Base-by-base conservation (phyloP, 2,797 vertebrate species). In the Discoglossus pictus region DNA sequence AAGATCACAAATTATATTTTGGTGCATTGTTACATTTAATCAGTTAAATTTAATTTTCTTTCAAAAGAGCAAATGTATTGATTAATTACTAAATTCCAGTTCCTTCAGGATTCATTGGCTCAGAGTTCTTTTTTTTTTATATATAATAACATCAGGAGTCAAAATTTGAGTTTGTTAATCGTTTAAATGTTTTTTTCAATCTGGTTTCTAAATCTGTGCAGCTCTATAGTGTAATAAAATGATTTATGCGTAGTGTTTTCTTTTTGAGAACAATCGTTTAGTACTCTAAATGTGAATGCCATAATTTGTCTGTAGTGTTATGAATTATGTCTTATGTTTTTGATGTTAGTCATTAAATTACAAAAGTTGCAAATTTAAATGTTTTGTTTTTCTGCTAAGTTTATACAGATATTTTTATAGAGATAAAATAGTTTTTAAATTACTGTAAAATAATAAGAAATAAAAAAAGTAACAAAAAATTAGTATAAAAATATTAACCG, bases 11-110 rank as follows among this genome's bases (percentile, higher is more conserved):
- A 38, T 53, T 15, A 51, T 62, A 40, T 40, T 62, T 62, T 62
- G 58, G 59, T 62, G 51, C 24, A 54, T 62, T 62, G 34, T 62
- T 55, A 40, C 23, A 62, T 70, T 62, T 54, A 40, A 62, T 69
- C 48, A 47, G 44, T 52, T 44, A 12, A 9, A 38, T 27, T 31
- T 36, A 35, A 35, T 35, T 15, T 61, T 61, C 20, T 16, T 61
- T 48, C 43, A 39, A 11, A 20, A 40, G 21, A 54, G 40, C 39
- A 61, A 25, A 52, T 53, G 48, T 61, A 69, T 69, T 62, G 66
- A 69, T 61, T 61, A 27, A 61, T 61, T 61, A 47, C 48, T 24
- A 31, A 61, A 44, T 44, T 54, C 9, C 7, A 6, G 17, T 34
- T 43, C 13, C 21, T 46, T 60, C 25, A 17, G 13, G 44, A 15